phyloP scores from a whole-genome alignment of 2,888 invertebrate species.

The Mantis religiosa region DNA sequence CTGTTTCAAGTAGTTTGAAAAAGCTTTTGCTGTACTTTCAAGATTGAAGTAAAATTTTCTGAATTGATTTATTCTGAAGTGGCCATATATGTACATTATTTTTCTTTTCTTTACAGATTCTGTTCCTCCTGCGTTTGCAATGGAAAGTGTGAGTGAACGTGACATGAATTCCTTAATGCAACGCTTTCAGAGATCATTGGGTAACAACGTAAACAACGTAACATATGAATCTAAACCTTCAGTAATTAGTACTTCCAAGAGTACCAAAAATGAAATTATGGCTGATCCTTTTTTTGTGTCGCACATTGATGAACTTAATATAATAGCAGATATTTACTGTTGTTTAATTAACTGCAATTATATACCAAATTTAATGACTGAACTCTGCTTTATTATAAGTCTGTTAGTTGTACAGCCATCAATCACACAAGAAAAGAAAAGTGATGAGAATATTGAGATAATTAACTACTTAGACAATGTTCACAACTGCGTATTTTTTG shows the following conservation, averaged over 20 bases:
- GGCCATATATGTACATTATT: too few relatives aligned
- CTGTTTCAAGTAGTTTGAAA: too few relatives aligned
- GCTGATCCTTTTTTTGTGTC: conserved; percentile 42
- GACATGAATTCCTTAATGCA: not conserved
- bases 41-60: too few relatives aligned
- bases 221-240: not conserved
- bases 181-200: not conserved
- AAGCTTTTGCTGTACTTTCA: too few relatives aligned
- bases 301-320: conserved; percentile 51
- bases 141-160: not conserved
- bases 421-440: conserved; percentile 26
- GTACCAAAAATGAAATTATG: not conserved
- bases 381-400: conserved; percentile 64
- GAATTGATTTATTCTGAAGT: too few relatives aligned
- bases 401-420: conserved; percentile 50
- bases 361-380: conserved; percentile 61
- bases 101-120: too few relatives aligned
- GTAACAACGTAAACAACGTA: not conserved
- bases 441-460: not conserved
- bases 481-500: conserved; percentile 75
- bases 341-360: conserved; percentile 56
- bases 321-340: conserved; percentile 55
- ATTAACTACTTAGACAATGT: conserved; percentile 27
- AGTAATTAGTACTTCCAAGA: not conserved
- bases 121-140: not conserved